Percentiles rank a stretch among this genome's conserved stretches.
These are phyloP conservation scores for Muscicapa striata DNA, from an alignment of 2,797 vertebrate species.

Conservation along the genomic window DNA sequence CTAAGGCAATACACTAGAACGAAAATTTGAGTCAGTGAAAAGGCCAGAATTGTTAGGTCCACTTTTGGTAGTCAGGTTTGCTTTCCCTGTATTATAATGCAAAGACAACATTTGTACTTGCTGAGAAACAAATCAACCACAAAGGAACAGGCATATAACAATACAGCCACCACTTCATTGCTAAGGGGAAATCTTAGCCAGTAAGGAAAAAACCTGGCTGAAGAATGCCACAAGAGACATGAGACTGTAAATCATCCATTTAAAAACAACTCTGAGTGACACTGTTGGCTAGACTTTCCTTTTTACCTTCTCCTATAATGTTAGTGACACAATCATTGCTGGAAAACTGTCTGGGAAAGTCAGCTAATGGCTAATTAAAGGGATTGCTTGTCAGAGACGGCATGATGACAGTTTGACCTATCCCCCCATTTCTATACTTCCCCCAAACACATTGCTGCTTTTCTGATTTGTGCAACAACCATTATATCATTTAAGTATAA, in stretches of 20 bases:
- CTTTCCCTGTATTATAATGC: background rate
- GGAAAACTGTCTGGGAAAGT: conserved; percentile 1
- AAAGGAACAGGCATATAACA: background rate
- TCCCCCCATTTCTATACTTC: background rate
- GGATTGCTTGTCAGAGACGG: background rate
- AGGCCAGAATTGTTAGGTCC: background rate
- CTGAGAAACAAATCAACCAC: background rate
- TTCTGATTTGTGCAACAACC: conserved; percentile 21
- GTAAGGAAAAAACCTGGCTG: background rate
- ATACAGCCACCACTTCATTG: background rate
- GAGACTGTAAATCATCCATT: background rate
- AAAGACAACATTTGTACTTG: background rate
- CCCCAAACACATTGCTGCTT: background rate
- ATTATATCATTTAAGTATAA: conserved; percentile 19
- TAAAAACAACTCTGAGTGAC: background rate
- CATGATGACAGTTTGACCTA: background rate
- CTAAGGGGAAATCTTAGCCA: background rate
- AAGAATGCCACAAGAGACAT: background rate
- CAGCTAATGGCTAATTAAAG: conserved; percentile 38
- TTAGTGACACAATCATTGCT: background rate
- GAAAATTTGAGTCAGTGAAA: background rate
- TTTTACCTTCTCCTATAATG: background rate
- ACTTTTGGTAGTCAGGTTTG: background rate
- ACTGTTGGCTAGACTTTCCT: background rate
- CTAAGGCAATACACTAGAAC: background rate